Base-by-base conservation (phyloP, 2,888 invertebrate genomes). In the Leptarthrus brevirostris region DNA sequence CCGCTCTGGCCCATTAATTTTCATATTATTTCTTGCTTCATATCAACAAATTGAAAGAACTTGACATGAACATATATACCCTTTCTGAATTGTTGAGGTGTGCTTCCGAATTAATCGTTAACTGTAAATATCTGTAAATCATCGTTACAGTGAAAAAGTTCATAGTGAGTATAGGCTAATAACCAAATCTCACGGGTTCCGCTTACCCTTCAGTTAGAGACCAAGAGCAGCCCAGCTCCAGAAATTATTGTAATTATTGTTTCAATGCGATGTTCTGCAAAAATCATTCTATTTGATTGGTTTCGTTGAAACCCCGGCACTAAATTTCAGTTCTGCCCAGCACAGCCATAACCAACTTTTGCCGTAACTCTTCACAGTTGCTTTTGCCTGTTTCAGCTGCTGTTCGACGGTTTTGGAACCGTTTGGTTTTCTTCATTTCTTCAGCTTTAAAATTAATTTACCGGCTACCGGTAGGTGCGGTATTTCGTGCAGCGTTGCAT, bases 261-360 rank as follows among this genome's bases (percentile, higher is more conserved):
- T 58, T 58, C 56, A 30, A 34, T 10, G 6, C 26, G 18, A 44
- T 16, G 20, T 24, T 74, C 58, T 70, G 74, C 70, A 58, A 44
- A 70, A 44, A 70, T 70, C 74, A 49, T 74, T 61, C 74, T 20
- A 70, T 74, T 74, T 69, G 74, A 74, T 74, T 74, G 74, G 74
- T 58, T 36, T 40, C 58, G 36, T 20, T 20, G 58, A 20, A 36
- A 36, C 5, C 34, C 16, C 36, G 36, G 16, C 34, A 34, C 36
- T n/a, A 58, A 18, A 12, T 16, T 16, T 20, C 34, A 58, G 58
- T 34, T 58, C 20, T 8, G 36, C 34, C 36, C 34, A 53, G 26
- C 26, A 56, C 56, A n/a, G 58, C 36, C 58, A 58, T 36, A 36
- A 58, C 58, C 36, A 58, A 58, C 58, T 36, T 58, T 58, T 58